These are phyloP conservation scores for Drosophila seclusa DNA, from an alignment of 2,888 invertebrate genomes.

Conservation along the genomic window DNA sequence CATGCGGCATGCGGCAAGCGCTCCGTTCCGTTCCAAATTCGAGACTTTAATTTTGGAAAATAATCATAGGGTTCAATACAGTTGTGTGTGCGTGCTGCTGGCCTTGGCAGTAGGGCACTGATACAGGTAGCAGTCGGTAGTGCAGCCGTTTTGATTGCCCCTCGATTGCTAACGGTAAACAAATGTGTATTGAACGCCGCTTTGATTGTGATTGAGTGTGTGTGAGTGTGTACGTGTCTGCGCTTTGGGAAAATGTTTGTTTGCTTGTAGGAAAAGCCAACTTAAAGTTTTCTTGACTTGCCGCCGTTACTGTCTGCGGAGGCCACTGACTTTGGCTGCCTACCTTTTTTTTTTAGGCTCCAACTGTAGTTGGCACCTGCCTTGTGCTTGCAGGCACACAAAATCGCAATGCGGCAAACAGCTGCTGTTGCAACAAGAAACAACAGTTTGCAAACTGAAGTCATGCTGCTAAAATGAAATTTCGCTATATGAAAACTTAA, in stretches of 20 bases:
- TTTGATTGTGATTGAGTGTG: slow-evolving; percentile 3
- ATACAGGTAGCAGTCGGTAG: slow-evolving; percentile 9
- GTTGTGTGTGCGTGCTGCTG: slow-evolving; percentile 56
- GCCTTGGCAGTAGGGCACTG: slow-evolving; percentile 70
- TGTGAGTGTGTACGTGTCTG: neutral
- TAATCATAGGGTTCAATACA: slow-evolving; percentile 66
- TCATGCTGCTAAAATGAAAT: neutral
- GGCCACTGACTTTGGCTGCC: slow-evolving; percentile 11
- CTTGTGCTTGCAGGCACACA: slow-evolving; percentile 49
- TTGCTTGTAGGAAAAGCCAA: slow-evolving; percentile 13
- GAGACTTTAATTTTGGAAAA: slow-evolving; percentile 62
- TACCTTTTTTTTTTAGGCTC: neutral
- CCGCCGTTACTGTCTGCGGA: neutral
- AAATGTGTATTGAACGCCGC: slow-evolving; percentile 11
- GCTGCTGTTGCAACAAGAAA: slow-evolving; percentile 18
- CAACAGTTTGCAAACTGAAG: neutral
- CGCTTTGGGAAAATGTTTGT: neutral
- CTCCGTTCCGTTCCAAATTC: slow-evolving; percentile 32
- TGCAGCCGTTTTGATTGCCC: slow-evolving; percentile 69
- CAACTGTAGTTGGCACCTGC: slow-evolving; percentile 46
- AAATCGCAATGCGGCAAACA: slow-evolving; percentile 14
- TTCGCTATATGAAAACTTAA: neutral
- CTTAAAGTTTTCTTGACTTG: slow-evolving; percentile 8
- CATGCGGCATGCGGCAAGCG: slow-evolving; percentile 16
- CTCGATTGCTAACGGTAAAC: slow-evolving; percentile 67